phyloP scores from a whole-genome alignment of 2,797 vertebrate species.

The Cetoscarus ocellatus region DNA sequence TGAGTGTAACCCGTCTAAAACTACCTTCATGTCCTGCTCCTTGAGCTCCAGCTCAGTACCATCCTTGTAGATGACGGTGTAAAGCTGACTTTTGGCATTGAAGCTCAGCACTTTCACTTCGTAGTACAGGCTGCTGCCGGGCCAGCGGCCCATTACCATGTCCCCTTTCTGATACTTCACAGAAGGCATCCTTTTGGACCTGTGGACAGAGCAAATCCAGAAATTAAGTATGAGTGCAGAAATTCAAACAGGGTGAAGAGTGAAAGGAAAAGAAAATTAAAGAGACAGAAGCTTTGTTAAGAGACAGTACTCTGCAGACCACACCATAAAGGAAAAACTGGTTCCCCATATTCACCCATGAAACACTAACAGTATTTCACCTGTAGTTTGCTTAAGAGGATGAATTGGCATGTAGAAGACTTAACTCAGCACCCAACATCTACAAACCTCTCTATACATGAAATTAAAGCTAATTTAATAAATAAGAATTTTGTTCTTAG shows the following conservation, averaged over 20 bases:
- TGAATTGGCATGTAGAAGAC: too few species aligned
- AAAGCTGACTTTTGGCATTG: constrained; percentile 85
- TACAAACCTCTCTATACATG: too few species aligned
- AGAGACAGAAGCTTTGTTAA: neutral
- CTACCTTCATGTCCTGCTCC: constrained; percentile 92
- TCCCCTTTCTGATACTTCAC: constrained; percentile 90
- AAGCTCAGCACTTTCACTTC: constrained; percentile 91
- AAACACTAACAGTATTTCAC: too few species aligned
- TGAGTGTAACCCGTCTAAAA: neutral
- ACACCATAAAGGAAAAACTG: too few species aligned
- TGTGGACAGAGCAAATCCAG: constrained; percentile 20
- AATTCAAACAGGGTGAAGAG: neutral
- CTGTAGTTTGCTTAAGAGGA: too few species aligned
- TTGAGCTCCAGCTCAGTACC: constrained; percentile 94
- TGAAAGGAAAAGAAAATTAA: neutral
- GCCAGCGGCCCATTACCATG: constrained; percentile 97
- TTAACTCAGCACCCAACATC: too few species aligned
- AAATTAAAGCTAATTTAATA: too few species aligned
- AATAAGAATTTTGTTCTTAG: too few species aligned
- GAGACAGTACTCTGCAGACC: neutral
- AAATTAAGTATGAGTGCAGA: neutral
- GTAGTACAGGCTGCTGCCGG: constrained; percentile 95
- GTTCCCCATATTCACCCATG: too few species aligned
- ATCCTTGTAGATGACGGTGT: constrained; percentile 96
- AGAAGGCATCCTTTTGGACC: constrained; percentile 87